phyloP scores from a whole-genome alignment of 2,113 vertebrate genomes.

The Petrocephalus microphthalmus region DNA sequence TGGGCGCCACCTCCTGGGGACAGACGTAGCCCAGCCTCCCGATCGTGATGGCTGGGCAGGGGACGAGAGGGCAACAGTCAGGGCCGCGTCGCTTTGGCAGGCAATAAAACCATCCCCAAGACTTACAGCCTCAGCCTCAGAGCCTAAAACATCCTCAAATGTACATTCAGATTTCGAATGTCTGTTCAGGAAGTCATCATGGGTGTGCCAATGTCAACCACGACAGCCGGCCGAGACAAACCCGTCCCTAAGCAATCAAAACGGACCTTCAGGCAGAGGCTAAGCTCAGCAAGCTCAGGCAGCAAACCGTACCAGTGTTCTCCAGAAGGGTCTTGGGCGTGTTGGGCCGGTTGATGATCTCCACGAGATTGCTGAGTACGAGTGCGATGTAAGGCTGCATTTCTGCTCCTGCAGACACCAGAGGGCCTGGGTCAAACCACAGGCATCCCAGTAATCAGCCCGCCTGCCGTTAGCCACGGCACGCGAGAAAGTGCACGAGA shows the following conservation, averaged over 20 bases:
- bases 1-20: conserved; percentile 87
- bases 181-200: conserved; percentile 18
- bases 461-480: too few species aligned
- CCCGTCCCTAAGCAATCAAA: neutral
- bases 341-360: conserved; percentile 92
- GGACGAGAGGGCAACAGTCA: neutral
- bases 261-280: neutral
- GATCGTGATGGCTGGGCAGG: conserved; percentile 77
- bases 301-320: conserved; percentile 74
- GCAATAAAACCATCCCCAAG: neutral
- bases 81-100: neutral
- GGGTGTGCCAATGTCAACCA: neutral
- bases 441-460: neutral
- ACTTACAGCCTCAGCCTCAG: neutral
- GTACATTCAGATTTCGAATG: conserved; percentile 17
- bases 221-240: neutral
- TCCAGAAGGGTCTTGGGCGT: conserved; percentile 91
- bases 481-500: neutral
- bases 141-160: conserved; percentile 15
- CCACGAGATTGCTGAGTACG: conserved; percentile 85
- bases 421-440: neutral
- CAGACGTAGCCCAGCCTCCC: conserved; percentile 87
- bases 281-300: neutral
- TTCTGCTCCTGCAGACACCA: conserved; percentile 68
- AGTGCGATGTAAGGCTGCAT: conserved; percentile 92